Evolutionary conservation across 64 coral and sea anemone species (phyloP), one percentile per base, ranked within the genome.

Genomic region (Cladopsammia gracilis): DNA sequence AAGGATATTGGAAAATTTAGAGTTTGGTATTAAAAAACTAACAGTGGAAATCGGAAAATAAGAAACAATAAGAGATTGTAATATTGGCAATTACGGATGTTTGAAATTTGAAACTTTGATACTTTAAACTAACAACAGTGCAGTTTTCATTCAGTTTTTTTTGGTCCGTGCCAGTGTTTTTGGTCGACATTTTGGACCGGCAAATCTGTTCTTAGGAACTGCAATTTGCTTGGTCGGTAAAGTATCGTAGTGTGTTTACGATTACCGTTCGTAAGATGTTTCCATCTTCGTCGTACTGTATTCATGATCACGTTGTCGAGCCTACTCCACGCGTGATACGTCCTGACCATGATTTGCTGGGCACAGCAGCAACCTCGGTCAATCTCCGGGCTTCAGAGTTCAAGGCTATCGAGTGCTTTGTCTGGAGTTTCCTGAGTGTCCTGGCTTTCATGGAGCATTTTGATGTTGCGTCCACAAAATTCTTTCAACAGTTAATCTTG

Each of bases 291-390:
- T 48, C 51, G 14, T 77, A 77, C 15, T 10, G 45, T 50, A 54
- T 77, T 23, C 45, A 77, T 77, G 15, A 77, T 25, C 45, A 77
- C 1, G 51, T 77, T 77, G 74, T 77, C 14, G 48, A 77, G 12
- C 74, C 48, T 50, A 49, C 74, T 5, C 74, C 25, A 10, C 22
- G 34, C 23, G 67, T 9, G 22, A 24, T 70, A 8, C 0, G 34
- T 9, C 1, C 64, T 22, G 64, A 68, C 64, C 64, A 68, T 4
- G 20, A 68, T 70, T 2, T 34, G 34, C 34, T 1, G 25, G 24
- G 0, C 24, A 11, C 66, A 25, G 5, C 66, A 34, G 66, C 34
- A 11, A 26, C 0, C 23, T 6, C 23, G 22, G 10, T 70, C 24
- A 25, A 0, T 24, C 11, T 70, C 25, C 5, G 25, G 25, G 23